phyloP scores from a whole-genome alignment of 2,113 vertebrate species.

The Pseudonaja textilis region DNA sequence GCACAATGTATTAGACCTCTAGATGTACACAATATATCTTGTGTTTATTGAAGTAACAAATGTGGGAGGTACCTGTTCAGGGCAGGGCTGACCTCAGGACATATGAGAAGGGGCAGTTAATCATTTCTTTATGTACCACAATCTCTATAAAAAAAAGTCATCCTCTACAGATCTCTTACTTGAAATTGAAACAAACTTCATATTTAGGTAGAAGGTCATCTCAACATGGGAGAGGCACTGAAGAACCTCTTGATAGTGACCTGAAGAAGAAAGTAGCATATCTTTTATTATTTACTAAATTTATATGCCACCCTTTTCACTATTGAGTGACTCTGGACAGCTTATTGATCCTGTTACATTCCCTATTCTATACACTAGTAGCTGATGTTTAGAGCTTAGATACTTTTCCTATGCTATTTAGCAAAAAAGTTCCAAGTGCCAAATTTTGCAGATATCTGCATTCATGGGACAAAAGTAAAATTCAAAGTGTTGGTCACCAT shows the following conservation, averaged over 20 bases:
- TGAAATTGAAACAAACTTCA: not conserved
- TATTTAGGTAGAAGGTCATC: not conserved
- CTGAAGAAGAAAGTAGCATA: not conserved
- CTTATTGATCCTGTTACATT: not conserved
- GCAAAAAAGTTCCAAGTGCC: not conserved
- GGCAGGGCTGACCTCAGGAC: not conserved
- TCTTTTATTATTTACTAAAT: not conserved
- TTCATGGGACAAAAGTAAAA: not conserved
- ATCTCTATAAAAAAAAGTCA: not conserved
- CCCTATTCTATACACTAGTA: not conserved
- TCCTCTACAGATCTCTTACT: not conserved
- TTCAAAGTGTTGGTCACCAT: not conserved
- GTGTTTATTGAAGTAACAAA: not conserved
- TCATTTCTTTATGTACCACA: not conserved
- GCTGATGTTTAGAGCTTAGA: not conserved
- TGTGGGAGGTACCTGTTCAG: not conserved
- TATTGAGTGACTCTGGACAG: not conserved
- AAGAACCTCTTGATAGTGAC: not conserved
- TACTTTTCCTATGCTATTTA: not conserved
- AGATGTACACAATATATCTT: not conserved
- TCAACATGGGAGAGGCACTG: not conserved
- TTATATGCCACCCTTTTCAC: not conserved
- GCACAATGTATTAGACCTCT: not conserved
- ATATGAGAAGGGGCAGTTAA: not conserved
- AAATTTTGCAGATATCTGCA: not conserved